Base-by-base conservation (phyloP, 1,140 invertebrate species). In the Zaprionus vittiger region DNA sequence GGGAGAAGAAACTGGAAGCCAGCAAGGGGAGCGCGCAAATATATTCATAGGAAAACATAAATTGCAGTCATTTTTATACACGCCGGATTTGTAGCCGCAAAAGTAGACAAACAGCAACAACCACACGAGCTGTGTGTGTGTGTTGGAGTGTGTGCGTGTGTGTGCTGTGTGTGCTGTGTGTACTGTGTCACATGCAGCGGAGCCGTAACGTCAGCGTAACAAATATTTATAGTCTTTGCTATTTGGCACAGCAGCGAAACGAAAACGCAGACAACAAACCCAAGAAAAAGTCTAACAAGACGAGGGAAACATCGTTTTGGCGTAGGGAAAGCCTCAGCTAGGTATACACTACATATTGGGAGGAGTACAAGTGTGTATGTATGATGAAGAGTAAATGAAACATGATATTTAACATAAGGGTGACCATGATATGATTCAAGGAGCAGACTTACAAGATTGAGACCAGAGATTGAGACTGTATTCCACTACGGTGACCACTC, bases 11-110 rank as follows among this genome's bases (percentile, higher is more conserved):
- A 47, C 49, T 41, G 38, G n/a, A 5, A 47, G n/a, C 41, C 41
- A 47, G 65, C 62, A n/a, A 52, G 54, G 38, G 37, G 57, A 65
- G 20, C 20, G 68, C 63, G 60, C 71, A 81, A 84, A 89, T 89
- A 80, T 87, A 91, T 84, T 91, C 83, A 91, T 77, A 84, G 87
- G 87, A 91, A 91, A 91, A 87, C 87, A 91, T 91, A 91, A 91
- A 91, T 91, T 91, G 87, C 87, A 91, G 76, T 79, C 87, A 91
- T 91, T 91, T 91, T 91, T 90, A 91, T 91, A 91, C 82, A 77
- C 80, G 86, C 86, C 78, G 86, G 86, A 91, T 86, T 91, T 86
- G 80, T 86, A 79, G 64, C 80, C 85, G 74, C 81, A 84, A 62
- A 81, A 77, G 72, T 75, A 89, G 70, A 83, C 86, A 83, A 63